Percentiles rank a stretch among this genome's conserved stretches.
Conservation (phyloP, 2,888 invertebrate species). For the Campoplex nolae region DNA sequence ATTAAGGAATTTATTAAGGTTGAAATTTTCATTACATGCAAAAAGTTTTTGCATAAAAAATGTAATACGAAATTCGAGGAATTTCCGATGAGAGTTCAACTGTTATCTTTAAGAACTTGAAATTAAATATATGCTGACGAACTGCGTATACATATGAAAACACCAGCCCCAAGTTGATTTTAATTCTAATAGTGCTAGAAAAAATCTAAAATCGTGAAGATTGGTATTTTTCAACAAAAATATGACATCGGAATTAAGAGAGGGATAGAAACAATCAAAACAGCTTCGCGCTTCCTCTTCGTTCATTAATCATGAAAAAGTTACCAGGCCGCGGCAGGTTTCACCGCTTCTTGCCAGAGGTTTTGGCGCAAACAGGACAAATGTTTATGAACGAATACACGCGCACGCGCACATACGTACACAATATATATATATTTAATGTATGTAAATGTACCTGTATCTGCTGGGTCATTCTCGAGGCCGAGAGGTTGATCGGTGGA, state of each 20-base stretch:
- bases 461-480: constrained; percentile 46
- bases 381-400: not conserved
- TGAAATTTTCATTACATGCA: not conserved
- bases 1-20: not conserved
- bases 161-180: not conserved
- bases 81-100: not conserved
- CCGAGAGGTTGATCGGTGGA: constrained; percentile 56
- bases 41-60: not conserved
- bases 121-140: not conserved
- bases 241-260: constrained; percentile 9
- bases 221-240: constrained; percentile 55
- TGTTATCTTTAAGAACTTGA: not conserved
- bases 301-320: constrained; percentile 49
- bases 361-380: constrained; percentile 23
- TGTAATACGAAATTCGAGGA: not conserved
- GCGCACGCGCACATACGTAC: not conserved
- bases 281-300: constrained; percentile 64
- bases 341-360: constrained; percentile 41
- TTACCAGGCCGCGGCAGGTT: constrained; percentile 21
- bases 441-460: constrained; percentile 10
- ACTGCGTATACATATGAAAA: not conserved
- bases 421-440: not conserved
- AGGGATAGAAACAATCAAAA: constrained; percentile 12
- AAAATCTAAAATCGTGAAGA: constrained; percentile 60
- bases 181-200: constrained; percentile 47